A percentile compares a stretch with the other conserved stretches of the same genome.
Evolutionary conservation across 2,888 invertebrate species (phyloP).

Genomic region (Hirtodrosophila confusa): DNA sequence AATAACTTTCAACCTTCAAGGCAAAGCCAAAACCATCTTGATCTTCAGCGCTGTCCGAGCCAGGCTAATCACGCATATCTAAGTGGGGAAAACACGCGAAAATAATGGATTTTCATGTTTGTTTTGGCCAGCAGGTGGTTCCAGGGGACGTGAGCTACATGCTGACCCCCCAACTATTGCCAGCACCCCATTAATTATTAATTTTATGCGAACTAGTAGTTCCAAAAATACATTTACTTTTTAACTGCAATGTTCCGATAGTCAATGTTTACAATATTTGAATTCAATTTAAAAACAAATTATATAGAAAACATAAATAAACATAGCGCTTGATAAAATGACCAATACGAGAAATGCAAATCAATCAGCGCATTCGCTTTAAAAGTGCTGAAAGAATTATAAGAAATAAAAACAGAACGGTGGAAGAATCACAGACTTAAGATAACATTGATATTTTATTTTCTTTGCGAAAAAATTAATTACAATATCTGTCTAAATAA

Average conservation of each 20-base stretch:
- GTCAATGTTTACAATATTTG: conserved; percentile 40
- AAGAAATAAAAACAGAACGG: neutral
- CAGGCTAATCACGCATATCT: conserved; percentile 57
- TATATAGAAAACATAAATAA: conserved; percentile 54
- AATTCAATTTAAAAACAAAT: conserved; percentile 52
- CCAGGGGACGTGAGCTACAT: conserved; percentile 11
- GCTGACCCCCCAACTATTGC: conserved; percentile 1
- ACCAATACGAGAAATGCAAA: conserved; percentile 22
- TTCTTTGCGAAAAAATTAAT: too few species aligned
- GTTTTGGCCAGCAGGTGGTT: conserved; percentile 34
- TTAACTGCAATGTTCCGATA: conserved; percentile 7
- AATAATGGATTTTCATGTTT: conserved; percentile 27
- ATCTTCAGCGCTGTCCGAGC: conserved; percentile 39
- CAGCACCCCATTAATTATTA: conserved; percentile 32
- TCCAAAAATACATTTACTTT: conserved; percentile 23
- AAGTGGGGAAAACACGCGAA: conserved; percentile 19
- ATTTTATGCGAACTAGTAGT: conserved; percentile 36
- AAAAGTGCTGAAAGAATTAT: conserved; percentile 17
- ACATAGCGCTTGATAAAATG: conserved; percentile 42
- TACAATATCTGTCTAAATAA: too few species aligned
- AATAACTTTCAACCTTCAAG: conserved; percentile 14
- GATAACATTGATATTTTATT: too few species aligned
- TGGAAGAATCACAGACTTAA: neutral
- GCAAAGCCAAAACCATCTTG: conserved; percentile 29
- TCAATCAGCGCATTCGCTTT: conserved; percentile 32